These are phyloP conservation scores for Pseudomugil gertrudae DNA, from an alignment of 2,797 vertebrate genomes.

Conservation along the genomic window DNA sequence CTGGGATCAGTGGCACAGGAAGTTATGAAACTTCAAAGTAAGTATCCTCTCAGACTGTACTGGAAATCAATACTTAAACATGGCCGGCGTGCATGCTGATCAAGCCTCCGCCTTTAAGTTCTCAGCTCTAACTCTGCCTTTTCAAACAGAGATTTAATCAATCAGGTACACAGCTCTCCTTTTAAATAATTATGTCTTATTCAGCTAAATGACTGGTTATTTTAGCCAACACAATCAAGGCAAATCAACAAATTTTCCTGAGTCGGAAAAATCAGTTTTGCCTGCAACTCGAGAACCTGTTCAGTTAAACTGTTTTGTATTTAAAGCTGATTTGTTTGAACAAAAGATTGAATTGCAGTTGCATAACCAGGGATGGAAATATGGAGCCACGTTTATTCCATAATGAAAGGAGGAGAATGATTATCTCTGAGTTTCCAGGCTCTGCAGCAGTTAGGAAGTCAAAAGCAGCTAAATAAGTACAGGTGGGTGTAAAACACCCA, in stretches of 20 bases:
- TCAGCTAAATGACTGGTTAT: constrained; percentile 2
- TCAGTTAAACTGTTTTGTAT: not conserved
- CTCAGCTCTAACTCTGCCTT: not conserved
- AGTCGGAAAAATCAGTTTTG: constrained; percentile 6
- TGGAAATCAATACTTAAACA: not conserved
- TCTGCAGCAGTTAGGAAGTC: not conserved
- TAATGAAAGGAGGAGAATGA: constrained; percentile 1
- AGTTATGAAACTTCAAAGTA: not conserved
- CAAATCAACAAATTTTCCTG: constrained; percentile 1
- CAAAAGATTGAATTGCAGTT: constrained; percentile 19
- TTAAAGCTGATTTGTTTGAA: constrained; percentile 1
- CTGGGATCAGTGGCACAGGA: constrained; percentile 1
- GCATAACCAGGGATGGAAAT: constrained; percentile 10
- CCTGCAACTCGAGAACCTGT: constrained; percentile 1
- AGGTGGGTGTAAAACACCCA: not conserved
- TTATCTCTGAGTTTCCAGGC: not conserved
- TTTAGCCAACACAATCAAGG: constrained; percentile 15
- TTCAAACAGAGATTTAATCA: not conserved
- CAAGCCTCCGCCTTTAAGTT: not conserved
- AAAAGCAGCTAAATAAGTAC: not conserved
- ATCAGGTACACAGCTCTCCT: not conserved
- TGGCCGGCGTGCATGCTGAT: not conserved
- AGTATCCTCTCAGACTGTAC: not conserved
- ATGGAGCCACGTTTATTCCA: not conserved
- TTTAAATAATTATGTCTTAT: constrained; percentile 8